These are phyloP conservation scores for Ophthalmolycus amberensis DNA, from an alignment of 2,113 vertebrate genomes.

Conservation along the genomic window DNA sequence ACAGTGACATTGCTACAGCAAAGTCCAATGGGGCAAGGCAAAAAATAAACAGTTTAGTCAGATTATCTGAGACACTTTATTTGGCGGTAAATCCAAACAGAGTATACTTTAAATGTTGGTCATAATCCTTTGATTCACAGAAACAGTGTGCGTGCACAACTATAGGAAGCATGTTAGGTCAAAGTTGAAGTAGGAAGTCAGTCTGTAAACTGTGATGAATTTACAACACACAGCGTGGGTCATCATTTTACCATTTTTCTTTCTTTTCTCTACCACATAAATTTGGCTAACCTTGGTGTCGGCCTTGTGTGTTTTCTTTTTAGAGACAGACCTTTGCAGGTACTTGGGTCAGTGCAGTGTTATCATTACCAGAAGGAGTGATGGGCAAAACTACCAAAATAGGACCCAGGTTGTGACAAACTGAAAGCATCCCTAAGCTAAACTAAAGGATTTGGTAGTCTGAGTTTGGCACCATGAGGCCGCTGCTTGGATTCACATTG, in stretches of 20 bases:
- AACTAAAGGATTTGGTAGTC: background rate
- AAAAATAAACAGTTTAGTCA: background rate
- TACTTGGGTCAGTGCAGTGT: background rate
- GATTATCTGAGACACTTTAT: background rate
- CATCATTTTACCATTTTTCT: background rate
- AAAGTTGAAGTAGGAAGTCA: constrained; percentile 1
- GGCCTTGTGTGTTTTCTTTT: background rate
- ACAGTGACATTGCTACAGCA: background rate
- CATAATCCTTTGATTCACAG: background rate
- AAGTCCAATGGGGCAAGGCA: background rate
- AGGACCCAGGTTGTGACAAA: background rate
- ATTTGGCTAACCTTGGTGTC: background rate
- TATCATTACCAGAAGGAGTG: background rate
- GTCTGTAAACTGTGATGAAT: background rate
- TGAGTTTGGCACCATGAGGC: background rate
- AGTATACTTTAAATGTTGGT: background rate
- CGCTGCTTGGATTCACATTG: constrained; percentile 12
- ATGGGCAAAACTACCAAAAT: background rate
- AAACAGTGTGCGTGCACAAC: background rate
- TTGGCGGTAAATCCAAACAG: background rate
- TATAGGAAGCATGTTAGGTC: background rate
- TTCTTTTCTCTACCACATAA: background rate
- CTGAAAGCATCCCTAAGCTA: background rate
- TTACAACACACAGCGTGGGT: background rate
- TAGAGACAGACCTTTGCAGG: background rate